Base-by-base conservation (phyloP, 2,888 invertebrate species). In the Tetanocera ferruginea region DNA sequence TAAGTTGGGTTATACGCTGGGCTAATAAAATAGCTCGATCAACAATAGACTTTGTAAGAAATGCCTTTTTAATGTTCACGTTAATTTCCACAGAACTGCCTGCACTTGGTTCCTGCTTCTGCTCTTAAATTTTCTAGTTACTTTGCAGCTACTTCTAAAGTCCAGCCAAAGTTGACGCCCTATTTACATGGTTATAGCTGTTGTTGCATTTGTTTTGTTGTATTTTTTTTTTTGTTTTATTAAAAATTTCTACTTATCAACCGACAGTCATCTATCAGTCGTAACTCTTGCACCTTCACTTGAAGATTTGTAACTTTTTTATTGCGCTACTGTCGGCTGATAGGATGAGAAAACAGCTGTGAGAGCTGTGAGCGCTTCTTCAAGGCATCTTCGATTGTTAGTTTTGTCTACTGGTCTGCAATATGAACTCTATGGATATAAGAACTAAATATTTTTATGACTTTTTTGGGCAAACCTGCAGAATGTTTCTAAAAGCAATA, bases 41-140 rank as follows among this genome's bases (percentile, higher is more conserved):
- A 64, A 64, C 31, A 31, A 31, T 17, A 64, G 64, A 17, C n/a
- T n/a, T 64, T n/a, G 64, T 31, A 14, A 19, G 64, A 64, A 64
- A 64, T 64, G 62, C 62, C 62, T 62, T 62, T 57, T 62, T 62
- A 62, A 31, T 62, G 62, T 62, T 28, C 62, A 62, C 11, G 62
- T 62, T 62, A 62, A 62, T 62, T 62, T 62, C 28, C 62, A 62
- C 62, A 62, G 62, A 62, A 62, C 31, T 62, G 31, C 25, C 64
- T 31, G 14, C 9, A 64, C 11, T 64, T 64, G 62, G 28, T 62
- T 64, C 34, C 64, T 64, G 34, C 14, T 34, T 28, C n/a, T 31
- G 11, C 28, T 31, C 14, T 31, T 17, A 14, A 2, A 37, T 43
- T 43, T 43, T 43, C 14, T 43, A 14, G 3, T 64, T n/a, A 31